Base-by-base conservation (phyloP, 2,797 vertebrate species). In the Chaetodon trifasciatus region DNA sequence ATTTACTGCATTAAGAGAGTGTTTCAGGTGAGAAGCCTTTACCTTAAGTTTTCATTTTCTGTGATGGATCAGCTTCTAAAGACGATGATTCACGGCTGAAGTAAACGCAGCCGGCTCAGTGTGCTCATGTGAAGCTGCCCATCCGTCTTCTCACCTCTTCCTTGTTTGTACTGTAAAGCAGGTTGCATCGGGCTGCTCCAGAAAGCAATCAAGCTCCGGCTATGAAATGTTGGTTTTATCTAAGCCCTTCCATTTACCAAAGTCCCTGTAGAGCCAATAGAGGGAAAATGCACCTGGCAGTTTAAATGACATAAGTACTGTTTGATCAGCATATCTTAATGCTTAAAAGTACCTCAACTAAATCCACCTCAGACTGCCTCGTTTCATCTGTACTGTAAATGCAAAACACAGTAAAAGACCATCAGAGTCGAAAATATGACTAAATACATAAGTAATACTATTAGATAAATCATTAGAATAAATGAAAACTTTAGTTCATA, bases 171-270 rank as follows among this genome's bases (percentile, higher is more conserved):
- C 65, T 69, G 66, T 74, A 79, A 81, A 86, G 74, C 79, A 68
- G 78, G 79, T 71, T 57, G 69, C 78, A 76, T 88, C 61, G 23
- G 66, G 60, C 47, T 15, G 73, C 76, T 67, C 70, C 49, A 53
- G 71, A 79, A 81, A 85, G 73, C 83, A 91, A 88, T 90, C 81
- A 82, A 46, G 62, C 24, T 19, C 62, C 4, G 65, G 71, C 76
- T 71, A 68, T 69, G 69, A 83, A 71, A 81, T 91, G 76, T 87
- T 86, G 79, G 79, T 86, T 88, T 87, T 84, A 83, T 83, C 82
- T 68, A 55, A 88, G 81, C 80, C 63, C 64, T 67, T 79, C 66
- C 78, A 81, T 82, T 87, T 80, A 61, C 70, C 55, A 72, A 70
- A 69, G 21, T 32, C 67, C 55, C 63, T 57, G 53, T 21, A 32